A percentile compares a stretch with the other conserved stretches of the same genome.
Evolutionary conservation across 2,888 invertebrate genomes (phyloP).

Genomic region (Eupithecia exiguata): DNA sequence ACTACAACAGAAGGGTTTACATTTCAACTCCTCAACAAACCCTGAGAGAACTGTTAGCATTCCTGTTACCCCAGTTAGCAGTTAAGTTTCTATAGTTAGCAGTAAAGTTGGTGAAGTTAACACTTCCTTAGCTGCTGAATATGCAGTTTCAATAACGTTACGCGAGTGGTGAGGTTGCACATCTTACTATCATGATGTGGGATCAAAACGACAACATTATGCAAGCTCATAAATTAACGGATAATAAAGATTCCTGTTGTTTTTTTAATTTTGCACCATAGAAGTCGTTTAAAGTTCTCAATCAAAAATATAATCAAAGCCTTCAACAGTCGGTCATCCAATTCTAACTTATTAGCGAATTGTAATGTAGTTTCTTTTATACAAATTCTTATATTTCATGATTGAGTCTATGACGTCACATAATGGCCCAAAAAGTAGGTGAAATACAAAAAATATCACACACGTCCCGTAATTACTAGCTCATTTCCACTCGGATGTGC

Average conservation of each 20-base stretch:
- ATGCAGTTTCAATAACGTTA: conserved; percentile 21
- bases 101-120: conserved; percentile 30
- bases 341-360: neutral
- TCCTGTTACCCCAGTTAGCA: conserved; percentile 2
- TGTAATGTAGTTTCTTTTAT: neutral
- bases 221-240: no score
- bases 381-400: neutral
- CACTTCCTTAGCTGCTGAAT: conserved; percentile 25
- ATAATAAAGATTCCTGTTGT: no score
- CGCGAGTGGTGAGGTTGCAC: neutral
- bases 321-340: neutral
- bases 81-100: conserved; percentile 27
- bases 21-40: neutral
- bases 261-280: neutral
- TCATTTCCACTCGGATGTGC: conserved; percentile 39
- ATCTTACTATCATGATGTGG: neutral
- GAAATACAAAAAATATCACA: conserved; percentile 27
- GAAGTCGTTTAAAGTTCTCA: neutral
- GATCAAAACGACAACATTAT: neutral
- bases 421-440: conserved; percentile 5
- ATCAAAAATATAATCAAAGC: neutral
- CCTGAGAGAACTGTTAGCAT: conserved; percentile 13
- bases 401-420: neutral
- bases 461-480: conserved; percentile 33
- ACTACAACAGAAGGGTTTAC: neutral